Evolutionary conservation across 2,888 invertebrate species (phyloP).

Genomic region (Choreutis nemorana): DNA sequence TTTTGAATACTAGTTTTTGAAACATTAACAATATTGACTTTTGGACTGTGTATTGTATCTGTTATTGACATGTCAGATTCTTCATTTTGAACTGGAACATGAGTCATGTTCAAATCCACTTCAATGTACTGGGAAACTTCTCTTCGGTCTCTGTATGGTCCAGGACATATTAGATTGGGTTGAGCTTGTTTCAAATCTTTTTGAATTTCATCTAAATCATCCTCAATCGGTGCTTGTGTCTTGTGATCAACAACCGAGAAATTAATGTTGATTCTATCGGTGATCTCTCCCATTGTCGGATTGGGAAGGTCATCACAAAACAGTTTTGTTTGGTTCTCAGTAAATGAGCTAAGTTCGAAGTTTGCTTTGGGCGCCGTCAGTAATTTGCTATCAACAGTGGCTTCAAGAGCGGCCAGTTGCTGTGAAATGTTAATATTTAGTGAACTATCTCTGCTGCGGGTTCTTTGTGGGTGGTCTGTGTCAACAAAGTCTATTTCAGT

Average conservation of each 20-base stretch:
- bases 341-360: conserved; percentile 37
- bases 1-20: conserved; percentile 18
- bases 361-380: conserved; percentile 24
- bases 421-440: conserved; percentile 29
- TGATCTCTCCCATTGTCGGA: conserved; percentile 24
- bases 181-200: conserved; percentile 25
- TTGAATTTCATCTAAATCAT: conserved; percentile 45
- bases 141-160: conserved; percentile 18
- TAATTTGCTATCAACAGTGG: conserved; percentile 22
- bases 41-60: conserved; percentile 34
- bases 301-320: conserved; percentile 33
- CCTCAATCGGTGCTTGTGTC: conserved; percentile 22
- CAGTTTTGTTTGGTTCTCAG: conserved; percentile 34
- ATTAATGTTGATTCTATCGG: conserved; percentile 36
- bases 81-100: conserved; percentile 20
- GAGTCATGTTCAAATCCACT: conserved; percentile 41
- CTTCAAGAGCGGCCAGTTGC: conserved; percentile 29
- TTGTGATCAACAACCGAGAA: conserved; percentile 22
- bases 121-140: conserved; percentile 42
- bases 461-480: conserved; percentile 15
- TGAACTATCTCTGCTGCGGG: too few relatives aligned
- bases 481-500: conserved; percentile 25
- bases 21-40: conserved; percentile 34
- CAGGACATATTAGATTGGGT: conserved; percentile 19
- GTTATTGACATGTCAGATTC: conserved; percentile 51